Evolutionary conservation across 2,113 vertebrate species (phyloP), one percentile per base, ranked within the genome.

Genomic region (Myocastor coypus): DNA sequence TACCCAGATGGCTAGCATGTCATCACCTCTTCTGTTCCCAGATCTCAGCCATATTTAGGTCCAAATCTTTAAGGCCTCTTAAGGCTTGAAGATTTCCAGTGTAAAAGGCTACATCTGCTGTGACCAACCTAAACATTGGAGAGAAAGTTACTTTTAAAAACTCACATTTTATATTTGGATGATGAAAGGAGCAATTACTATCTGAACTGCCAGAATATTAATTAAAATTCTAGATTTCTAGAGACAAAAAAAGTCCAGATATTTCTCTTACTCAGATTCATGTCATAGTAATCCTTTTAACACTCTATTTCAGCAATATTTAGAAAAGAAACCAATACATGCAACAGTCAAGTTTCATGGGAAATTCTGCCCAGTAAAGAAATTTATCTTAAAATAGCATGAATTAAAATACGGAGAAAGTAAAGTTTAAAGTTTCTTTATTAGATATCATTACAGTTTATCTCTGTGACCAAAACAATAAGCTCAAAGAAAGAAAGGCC

Each of bases 21-120:
- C 92, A 99, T 99, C 99, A 99, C 99, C 99, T 99, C 99, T 99
- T 99, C 98, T 99, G 99, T 98, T 99, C 99, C 99, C 99, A 99
- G 97, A 99, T 99, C 97, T 99, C 99, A 0, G 98, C 98, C 99
- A 99, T 99, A 98, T 99, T 99, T 96, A 99, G 98, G 98, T 99
- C 99, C 92, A 99, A 98, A 66, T 97, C 97, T 98, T 99, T 99
- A 95, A 99, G 99, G 95, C 99, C 99, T 98, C 99, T 99, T 98
- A 99, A 98, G 80, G 98, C 99, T 99, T 99, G 99, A 88, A 99
- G 96, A 97, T 99, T 99, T 99, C 99, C 99, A 69, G 99, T 99
- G 99, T 99, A 99, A 98, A 99, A 99, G 75, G 99, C 99, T 87
- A 99, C 99, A 97, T 99, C 99, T 83, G 99, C 99, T 97, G 99